Evolutionary conservation across 1,140 invertebrate genomes (phyloP).

Genomic region (Proctacanthus coquilletti): DNA sequence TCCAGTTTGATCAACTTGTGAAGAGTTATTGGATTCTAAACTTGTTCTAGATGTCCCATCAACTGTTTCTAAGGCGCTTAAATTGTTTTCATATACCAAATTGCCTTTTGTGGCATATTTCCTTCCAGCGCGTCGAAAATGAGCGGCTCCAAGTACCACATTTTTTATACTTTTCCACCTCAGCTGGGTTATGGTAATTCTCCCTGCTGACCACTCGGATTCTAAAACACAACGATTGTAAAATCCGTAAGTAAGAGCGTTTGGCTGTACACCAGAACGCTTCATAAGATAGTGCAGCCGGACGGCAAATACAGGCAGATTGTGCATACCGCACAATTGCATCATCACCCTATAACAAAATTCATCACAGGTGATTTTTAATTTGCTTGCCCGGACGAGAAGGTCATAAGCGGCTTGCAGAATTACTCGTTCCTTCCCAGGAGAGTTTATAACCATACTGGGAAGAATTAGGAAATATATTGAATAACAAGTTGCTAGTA

Average conservation of each 20-base stretch:
- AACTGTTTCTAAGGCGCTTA: conserved; percentile 32
- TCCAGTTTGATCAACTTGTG: conserved; percentile 13
- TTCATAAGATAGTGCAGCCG: conserved; percentile 93
- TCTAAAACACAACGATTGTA: conserved; percentile 71
- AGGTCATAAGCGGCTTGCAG: conserved; percentile 75
- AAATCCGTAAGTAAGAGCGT: conserved; percentile 92
- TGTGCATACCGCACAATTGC: conserved; percentile 92
- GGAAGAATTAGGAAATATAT: conserved; percentile 96
- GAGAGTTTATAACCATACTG: conserved; percentile 43
- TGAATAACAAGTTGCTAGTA: conserved; percentile 76
- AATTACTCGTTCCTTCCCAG: conserved; percentile 56
- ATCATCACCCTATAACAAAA: conserved; percentile 97
- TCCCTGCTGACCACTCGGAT: conserved; percentile 83
- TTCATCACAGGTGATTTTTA: conserved; percentile 79
- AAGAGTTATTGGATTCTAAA: conserved; percentile 32
- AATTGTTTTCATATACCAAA: conserved; percentile 25
- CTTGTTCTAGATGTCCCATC: conserved; percentile 36
- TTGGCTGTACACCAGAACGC: conserved; percentile 81
- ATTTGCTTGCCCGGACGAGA: conserved; percentile 67
- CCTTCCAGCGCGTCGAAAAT: conserved; percentile 60
- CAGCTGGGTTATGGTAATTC: conserved; percentile 60
- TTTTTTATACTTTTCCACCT: conserved; percentile 91
- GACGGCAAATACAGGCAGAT: conserved; percentile 85
- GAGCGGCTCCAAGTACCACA: conserved; percentile 77
- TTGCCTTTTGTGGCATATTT: conserved; percentile 35